Conservation (phyloP, 2,113 vertebrate genomes). For the Cygnus buccinator region DNA sequence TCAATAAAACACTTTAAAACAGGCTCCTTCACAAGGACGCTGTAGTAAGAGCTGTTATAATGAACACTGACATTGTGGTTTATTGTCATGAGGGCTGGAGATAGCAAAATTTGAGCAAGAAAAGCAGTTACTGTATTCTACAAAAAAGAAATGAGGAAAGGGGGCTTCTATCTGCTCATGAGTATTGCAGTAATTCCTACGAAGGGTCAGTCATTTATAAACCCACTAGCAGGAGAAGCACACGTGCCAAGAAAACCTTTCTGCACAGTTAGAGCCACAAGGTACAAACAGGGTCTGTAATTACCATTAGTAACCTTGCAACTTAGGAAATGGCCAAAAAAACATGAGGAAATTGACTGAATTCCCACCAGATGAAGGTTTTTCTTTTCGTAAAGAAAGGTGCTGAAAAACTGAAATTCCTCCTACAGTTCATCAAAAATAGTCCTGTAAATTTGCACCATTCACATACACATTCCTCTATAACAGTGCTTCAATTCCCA, state of each 20-base stretch:
- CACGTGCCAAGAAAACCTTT: not conserved
- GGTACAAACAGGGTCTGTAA: conserved; percentile 58
- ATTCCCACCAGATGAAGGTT: conserved; percentile 70
- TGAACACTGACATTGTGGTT: conserved; percentile 2
- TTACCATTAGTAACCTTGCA: conserved; percentile 57
- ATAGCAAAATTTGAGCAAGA: not conserved
- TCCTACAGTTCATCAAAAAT: conserved; percentile 68
- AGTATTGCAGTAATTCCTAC: not conserved
- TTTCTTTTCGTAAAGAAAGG: conserved; percentile 64
- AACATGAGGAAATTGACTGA: conserved; percentile 70
- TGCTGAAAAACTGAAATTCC: conserved; percentile 69
- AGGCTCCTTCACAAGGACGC: not conserved
- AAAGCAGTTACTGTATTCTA: not conserved
- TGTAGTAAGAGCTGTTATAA: not conserved
- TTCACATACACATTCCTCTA: conserved; percentile 54
- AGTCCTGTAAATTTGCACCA: conserved; percentile 70
- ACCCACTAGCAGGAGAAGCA: not conserved
- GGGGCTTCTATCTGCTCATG: not conserved
- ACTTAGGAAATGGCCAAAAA: conserved; percentile 56
- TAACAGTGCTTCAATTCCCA: conserved; percentile 27
- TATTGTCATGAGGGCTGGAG: not conserved
- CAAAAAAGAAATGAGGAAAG: not conserved
- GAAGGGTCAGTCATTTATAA: not conserved
- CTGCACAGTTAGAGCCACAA: not conserved
- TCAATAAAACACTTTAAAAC: conserved; percentile 25